Evolutionary conservation across 2,888 invertebrate genomes (phyloP), one percentile per base, ranked within the genome.

Genomic region (Beris morrisii): DNA sequence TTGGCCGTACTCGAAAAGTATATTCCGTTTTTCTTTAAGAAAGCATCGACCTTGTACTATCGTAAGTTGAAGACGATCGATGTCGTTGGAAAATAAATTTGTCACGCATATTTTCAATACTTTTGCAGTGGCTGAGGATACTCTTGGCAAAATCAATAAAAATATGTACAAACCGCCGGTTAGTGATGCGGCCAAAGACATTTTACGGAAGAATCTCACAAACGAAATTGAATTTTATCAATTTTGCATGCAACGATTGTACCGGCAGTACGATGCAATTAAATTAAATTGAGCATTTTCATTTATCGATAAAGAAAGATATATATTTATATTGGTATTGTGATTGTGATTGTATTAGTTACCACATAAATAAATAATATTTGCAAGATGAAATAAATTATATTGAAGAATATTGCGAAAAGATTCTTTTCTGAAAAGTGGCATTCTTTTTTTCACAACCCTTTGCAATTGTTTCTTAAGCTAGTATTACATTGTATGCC

Each of bases 161-260:
- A 94, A 94, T 77, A 86, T 87, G 46, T 92, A 92, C 81, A 94
- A 94, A 75, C 93, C 93, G 0, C 88, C 89, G 0, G 91, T 94
- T 2, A 89, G 90, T 50, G 90, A 92, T 71, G 88, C 89, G 73
- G 88, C 93, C 2, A 93, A 92, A 74, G 87, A 92, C 53, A 86
- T 93, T 32, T 88, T 95, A 3, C 84, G 91, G 71, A 86, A 84
- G 65, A 94, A 95, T 80, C 91, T 95, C 75, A 93, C 93, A 0
- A 84, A 89, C 63, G 94, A 95, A 81, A 91, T 94, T 5, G 94
- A 95, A 75, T 93, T 95, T 79, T 95, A 94, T 78, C 90, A 94
- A 75, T 95, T 94, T 78, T 93, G 93, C 78, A 88, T 88, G 72
- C 93, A 94, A 76, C 84, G 94, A 71, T 83, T 95, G 9, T 89